Base-by-base conservation (phyloP, 2,888 invertebrate genomes). In the Archips xylosteana region DNA sequence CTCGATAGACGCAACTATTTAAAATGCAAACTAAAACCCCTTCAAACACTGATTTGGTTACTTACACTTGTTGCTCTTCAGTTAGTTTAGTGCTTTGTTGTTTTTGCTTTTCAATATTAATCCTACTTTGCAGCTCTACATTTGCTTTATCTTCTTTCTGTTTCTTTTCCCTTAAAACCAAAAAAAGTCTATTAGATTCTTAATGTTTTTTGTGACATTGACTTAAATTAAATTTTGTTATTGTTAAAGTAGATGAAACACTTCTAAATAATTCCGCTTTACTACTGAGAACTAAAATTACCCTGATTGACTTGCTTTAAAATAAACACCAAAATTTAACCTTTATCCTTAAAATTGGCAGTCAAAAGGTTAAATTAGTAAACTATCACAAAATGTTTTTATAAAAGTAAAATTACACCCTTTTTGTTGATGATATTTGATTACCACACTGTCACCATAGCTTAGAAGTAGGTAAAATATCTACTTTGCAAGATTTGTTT, bases 91-190 rank as follows among this genome's bases (percentile, higher is more conserved):
- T 95, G 78, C 95, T 95, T 76, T 95, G 94, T 80, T 96, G 92
- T 83, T 96, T 96, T 82, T 96, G 96, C 83, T 96, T 96, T 77
- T 96, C 96, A 77, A 95, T 92, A 75, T 95, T 94, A 80, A 95
- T 94, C 80, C 95, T 92, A 77, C 95, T 95, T 80, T 96, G 95
- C 77, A 96, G 91, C 78, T 96, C 95, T 75, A 95, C 91, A 60
- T 95, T 91, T 74, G 95, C 93, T 82, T 92, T 95, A 61, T 92
- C 91, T 78, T 96, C 95, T 77, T 95, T 95, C 80, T 95, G 95
- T 77, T 94, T 95, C 81, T 95, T 96, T 45, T 86, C 74, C 76
- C 88, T 92, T 75, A 62, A 75, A 76, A 76, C 63, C 61, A 67
- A 63, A 51, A 70, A 49, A 51, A 54, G 61, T 13, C 10, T 45